These are phyloP conservation scores for Mustelus asterias DNA, from an alignment of 2,113 vertebrate species.

Conservation along the genomic window DNA sequence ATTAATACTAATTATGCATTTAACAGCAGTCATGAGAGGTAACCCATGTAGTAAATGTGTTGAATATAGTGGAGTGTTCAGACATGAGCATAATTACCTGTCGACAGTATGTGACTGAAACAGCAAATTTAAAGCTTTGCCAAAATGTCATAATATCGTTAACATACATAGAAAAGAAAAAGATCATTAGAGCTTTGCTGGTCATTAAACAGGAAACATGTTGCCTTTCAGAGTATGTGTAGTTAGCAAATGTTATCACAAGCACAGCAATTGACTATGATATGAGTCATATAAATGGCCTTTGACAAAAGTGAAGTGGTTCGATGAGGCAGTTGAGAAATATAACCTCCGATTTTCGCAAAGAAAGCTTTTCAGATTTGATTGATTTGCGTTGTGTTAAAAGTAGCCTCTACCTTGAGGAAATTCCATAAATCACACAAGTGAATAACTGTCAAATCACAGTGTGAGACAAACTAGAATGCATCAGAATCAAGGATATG, in stretches of 20 bases:
- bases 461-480: not conserved
- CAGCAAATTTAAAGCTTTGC: not conserved
- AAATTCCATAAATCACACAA: conserved; percentile 19
- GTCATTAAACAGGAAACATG: not conserved
- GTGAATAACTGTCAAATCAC: conserved; percentile 27
- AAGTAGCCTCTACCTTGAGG: not conserved
- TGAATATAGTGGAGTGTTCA: not conserved
- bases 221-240: not conserved
- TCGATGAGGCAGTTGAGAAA: not conserved
- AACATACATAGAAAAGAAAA: not conserved
- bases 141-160: not conserved
- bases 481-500: conserved; percentile 21
- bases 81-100: not conserved
- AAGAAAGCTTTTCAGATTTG: not conserved
- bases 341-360: not conserved
- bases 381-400: not conserved
- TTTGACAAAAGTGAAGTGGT: not conserved
- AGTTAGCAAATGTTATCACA: not conserved
- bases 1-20: not conserved
- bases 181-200: not conserved
- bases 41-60: not conserved
- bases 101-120: not conserved
- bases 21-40: not conserved
- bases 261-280: not conserved
- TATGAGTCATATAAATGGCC: not conserved